Evolutionary conservation across 2,888 invertebrate species (phyloP).

Genomic region (Napeogenes sylphis): DNA sequence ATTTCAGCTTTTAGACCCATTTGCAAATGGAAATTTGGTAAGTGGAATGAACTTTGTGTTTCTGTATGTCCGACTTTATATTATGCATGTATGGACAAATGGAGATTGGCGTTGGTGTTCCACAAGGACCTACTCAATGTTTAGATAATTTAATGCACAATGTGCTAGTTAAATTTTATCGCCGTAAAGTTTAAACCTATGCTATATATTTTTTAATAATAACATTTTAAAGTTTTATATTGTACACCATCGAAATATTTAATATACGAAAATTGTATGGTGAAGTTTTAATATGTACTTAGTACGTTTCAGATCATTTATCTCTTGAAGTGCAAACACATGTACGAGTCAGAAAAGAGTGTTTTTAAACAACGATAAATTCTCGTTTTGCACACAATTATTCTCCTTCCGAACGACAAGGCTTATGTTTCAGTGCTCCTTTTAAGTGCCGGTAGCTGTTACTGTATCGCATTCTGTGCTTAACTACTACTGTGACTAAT

Average conservation of each 20-base stretch:
- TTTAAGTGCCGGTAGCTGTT: slow-evolving; percentile 33
- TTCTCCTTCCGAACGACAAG: slow-evolving; percentile 46
- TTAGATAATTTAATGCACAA: neutral
- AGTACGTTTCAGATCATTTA: neutral
- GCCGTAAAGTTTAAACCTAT: no score
- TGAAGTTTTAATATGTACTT: no score
- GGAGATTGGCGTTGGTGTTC: slow-evolving; percentile 12
- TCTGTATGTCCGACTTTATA: slow-evolving; percentile 11
- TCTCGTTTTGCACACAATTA: slow-evolving; percentile 58
- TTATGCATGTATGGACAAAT: slow-evolving; percentile 13
- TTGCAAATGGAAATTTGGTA: slow-evolving; percentile 64
- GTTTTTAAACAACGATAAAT: slow-evolving; percentile 47
- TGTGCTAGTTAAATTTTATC: neutral
- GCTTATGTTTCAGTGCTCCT: slow-evolving; percentile 56
- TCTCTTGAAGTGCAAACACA: slow-evolving; percentile 6
- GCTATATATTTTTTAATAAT: no score
- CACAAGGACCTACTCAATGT: slow-evolving; percentile 2
- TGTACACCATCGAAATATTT: no score
- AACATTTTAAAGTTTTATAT: no score
- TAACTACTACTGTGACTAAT: slow-evolving; percentile 23
- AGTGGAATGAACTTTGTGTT: slow-evolving; percentile 29
- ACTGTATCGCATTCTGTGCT: slow-evolving; percentile 20
- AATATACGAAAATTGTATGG: no score
- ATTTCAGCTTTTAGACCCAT: slow-evolving; percentile 64
- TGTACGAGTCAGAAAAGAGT: slow-evolving; percentile 27